These are phyloP conservation scores for Isoperla grammatica DNA, from an alignment of 2,888 invertebrate species.

Conservation along the genomic window DNA sequence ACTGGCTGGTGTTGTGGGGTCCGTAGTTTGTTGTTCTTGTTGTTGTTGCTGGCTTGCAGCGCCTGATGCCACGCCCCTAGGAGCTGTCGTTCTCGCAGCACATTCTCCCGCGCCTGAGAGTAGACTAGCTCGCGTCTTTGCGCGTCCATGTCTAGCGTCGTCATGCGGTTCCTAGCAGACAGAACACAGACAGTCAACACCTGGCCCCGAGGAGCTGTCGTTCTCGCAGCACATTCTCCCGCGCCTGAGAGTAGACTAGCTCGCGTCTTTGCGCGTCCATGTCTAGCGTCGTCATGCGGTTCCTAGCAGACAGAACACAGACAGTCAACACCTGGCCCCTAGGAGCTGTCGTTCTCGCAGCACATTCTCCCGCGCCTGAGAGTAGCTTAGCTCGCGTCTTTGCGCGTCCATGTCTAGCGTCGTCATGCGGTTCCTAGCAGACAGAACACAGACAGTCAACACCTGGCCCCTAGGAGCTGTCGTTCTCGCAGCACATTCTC, in stretches of 20 bases:
- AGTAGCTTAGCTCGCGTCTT: conserved; percentile 42
- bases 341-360: conserved; percentile 40
- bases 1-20: neutral
- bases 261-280: conserved; percentile 44
- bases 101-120: conserved; percentile 37
- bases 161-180: conserved; percentile 31
- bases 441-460: too few species aligned
- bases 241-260: conserved; percentile 40
- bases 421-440: conserved; percentile 32
- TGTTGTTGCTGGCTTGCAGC: conserved; percentile 31
- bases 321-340: conserved; percentile 44
- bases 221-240: conserved; percentile 33
- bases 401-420: conserved; percentile 43
- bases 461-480: conserved; percentile 43
- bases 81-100: conserved; percentile 39
- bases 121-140: conserved; percentile 43
- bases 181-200: too few species aligned
- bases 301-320: conserved; percentile 26
- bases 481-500: conserved; percentile 36
- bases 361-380: conserved; percentile 36
- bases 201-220: conserved; percentile 43
- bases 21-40: conserved; percentile 13
- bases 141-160: conserved; percentile 41
- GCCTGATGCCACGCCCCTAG: conserved; percentile 45
- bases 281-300: conserved; percentile 38